Evolutionary conservation across 1,140 invertebrate genomes (phyloP), one percentile per base, ranked within the genome.

Genomic region (Gonioctena quinquepunctata): DNA sequence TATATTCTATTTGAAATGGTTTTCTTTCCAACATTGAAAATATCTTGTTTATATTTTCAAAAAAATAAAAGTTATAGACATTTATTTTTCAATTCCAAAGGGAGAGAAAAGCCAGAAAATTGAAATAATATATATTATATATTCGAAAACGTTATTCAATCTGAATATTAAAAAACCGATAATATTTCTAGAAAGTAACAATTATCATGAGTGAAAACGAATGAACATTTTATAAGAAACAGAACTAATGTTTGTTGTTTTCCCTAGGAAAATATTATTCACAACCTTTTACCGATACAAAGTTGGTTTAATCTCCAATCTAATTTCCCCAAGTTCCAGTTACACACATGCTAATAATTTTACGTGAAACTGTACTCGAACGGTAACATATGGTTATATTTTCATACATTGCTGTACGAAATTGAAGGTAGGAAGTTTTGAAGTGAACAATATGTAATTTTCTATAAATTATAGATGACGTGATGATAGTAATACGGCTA

Each of bases 381-480:
- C 8, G 22, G 22, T 23, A 54, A 54, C 52, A 54, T 54, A 54
- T 54, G 52, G 52, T 54, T 54, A 54, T 54, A 54, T 54, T 54
- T 54, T 54, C 52, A 54, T 54, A 21, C 22, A 54, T 54, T 54
- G 18, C 52, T 16, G 13, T 18, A 18, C 52, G 52, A 8, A 54
- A 54, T 54, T 13, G 52, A 18, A 54, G 52, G 59, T 27, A 33
- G 22, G 59, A 61, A 27, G 59, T 61, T 61, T 61, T 61, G 25
- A 26, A 4, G 11, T 19, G 23, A 61, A 61, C 59, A 61, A 27
- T 28, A 26, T 61, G 59, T 61, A 61, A 61, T 61, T 61, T 61
- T 16, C 59, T 26, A 23, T 33, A 61, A 61, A 61, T 61, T 61
- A 61, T 28, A 61, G 23, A 19, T 33, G 59, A n/a, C 23, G 27